Evolutionary conservation across 2,113 vertebrate species (phyloP).

Genomic region (Lontra canadensis): DNA sequence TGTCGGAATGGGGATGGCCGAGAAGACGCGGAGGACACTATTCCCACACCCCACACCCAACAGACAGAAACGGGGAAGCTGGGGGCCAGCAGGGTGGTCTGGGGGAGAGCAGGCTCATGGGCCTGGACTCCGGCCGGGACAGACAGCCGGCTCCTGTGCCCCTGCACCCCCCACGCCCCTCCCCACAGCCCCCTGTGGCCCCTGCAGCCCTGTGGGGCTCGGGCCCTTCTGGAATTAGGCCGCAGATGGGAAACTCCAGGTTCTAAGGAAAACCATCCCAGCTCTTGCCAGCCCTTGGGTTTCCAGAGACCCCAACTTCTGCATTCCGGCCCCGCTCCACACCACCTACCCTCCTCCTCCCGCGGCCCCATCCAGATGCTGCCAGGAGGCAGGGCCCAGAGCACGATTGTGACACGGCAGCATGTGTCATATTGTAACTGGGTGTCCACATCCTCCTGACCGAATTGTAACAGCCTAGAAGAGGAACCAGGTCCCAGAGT

Average conservation of each 20-base stretch:
- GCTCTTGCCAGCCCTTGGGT: background rate
- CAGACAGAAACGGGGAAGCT: background rate
- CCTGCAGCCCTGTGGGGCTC: fast-evolving
- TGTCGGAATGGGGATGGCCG: background rate
- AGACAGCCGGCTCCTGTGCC: background rate
- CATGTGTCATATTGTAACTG: conserved; percentile 88
- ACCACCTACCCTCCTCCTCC: conserved; percentile 8
- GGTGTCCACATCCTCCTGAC: conserved; percentile 93
- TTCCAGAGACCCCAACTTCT: conserved; percentile 44
- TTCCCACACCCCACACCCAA: background rate
- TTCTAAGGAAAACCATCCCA: background rate
- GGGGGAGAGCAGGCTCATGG: background rate
- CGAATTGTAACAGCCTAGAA: conserved; percentile 86
- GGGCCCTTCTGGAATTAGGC: too few relatives aligned
- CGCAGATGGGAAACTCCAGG: background rate
- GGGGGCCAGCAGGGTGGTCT: background rate
- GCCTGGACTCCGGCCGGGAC: fast-evolving
- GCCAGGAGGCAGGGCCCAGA: conserved; percentile 68
- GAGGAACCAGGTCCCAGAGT: conserved; percentile 95
- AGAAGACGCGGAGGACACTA: background rate
- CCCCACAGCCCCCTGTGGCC: background rate
- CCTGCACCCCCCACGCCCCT: too few relatives aligned
- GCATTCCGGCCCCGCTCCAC: background rate
- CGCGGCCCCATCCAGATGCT: conserved; percentile 13
- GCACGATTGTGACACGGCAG: conserved; percentile 81